Conservation (phyloP, 2,888 invertebrate genomes). For the Apotomis betuletana region DNA sequence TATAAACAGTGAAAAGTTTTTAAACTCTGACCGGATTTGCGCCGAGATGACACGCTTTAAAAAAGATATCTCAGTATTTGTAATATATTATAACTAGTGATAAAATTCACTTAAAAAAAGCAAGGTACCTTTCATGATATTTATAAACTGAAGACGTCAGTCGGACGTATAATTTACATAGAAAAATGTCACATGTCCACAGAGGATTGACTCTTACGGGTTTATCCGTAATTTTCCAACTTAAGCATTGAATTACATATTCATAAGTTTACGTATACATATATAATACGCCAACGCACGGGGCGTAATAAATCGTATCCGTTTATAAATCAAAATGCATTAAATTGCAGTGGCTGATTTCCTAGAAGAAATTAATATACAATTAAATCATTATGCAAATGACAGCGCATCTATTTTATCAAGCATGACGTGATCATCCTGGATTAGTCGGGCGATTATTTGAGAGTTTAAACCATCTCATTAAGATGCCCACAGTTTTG, state of each 20-base stretch:
- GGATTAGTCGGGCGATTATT: no score
- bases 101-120: no score
- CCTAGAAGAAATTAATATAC: not conserved
- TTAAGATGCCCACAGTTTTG: no score
- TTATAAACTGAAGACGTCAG: no score
- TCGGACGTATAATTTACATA: not conserved
- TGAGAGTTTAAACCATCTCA: no score
- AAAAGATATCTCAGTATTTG: no score
- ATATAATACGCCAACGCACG: constrained; percentile 15
- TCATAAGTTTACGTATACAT: constrained; percentile 18
- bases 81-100: no score
- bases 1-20: no score
- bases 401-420: not conserved
- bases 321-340: constrained; percentile 20
- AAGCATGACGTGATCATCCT: not conserved
- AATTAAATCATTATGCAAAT: constrained; percentile 10
- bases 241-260: not conserved
- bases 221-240: not conserved
- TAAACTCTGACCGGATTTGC: no score
- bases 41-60: no score
- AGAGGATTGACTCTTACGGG: not conserved
- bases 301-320: constrained; percentile 11
- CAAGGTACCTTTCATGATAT: no score
- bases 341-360: constrained; percentile 8
- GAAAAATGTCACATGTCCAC: not conserved